Evolutionary conservation across 2,888 invertebrate genomes (phyloP).

Genomic region (Chrysolina haemoptera): DNA sequence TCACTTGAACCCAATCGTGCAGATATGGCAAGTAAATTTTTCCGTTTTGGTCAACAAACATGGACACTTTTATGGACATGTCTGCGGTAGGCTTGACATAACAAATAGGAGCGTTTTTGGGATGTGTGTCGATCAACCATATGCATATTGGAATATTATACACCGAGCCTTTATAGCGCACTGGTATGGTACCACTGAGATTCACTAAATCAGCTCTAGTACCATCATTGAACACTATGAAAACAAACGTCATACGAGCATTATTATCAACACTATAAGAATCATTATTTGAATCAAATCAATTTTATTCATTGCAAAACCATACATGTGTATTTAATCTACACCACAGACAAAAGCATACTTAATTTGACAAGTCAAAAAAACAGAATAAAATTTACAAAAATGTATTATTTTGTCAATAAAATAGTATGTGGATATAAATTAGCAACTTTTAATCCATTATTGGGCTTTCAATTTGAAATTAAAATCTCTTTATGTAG

Average conservation of each 20-base stretch:
- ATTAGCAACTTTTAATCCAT: no score
- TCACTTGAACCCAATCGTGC: constrained; percentile 91
- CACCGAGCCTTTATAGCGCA: constrained; percentile 86
- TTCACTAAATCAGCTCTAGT: constrained; percentile 84
- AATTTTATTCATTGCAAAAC: no score
- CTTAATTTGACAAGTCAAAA: no score
- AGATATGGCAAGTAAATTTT: constrained; percentile 97
- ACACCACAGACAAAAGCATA: no score
- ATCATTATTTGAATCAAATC: no score
- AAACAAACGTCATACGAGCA: constrained; percentile 11
- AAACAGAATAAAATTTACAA: no score
- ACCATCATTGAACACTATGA: constrained; percentile 91
- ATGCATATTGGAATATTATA: constrained; percentile 98
- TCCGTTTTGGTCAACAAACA: constrained; percentile 95
- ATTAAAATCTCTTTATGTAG: no score
- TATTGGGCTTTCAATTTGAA: no score
- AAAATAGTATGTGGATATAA: no score
- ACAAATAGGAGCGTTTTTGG: constrained; percentile 95
- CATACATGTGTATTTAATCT: no score
- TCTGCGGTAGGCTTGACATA: constrained; percentile 94
- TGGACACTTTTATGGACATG: constrained; percentile 96
- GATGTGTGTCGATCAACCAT: constrained; percentile 98
- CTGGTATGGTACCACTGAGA: constrained; percentile 93
- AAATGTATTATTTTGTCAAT: no score
- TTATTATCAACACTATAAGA: background rate